A percentile compares a stretch with the other conserved stretches of the same genome.
Evolutionary conservation across 2,113 vertebrate species (phyloP).

Genomic region (Sciurus niger): DNA sequence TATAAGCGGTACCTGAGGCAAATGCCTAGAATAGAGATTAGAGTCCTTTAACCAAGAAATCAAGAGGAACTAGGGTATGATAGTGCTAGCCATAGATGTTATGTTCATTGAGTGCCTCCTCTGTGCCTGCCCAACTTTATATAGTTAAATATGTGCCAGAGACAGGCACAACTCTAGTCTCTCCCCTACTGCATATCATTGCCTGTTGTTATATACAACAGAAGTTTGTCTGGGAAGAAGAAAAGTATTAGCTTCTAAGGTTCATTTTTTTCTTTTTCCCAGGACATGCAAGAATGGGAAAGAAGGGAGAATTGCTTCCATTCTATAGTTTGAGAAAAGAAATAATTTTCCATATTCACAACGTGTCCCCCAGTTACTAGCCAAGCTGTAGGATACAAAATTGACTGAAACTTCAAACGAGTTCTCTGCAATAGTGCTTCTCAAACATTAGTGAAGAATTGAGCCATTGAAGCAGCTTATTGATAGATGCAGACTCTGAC

Average conservation of each 20-base stretch:
- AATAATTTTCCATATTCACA: not conserved
- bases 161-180: not conserved
- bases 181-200: not conserved
- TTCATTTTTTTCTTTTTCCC: conserved; percentile 30
- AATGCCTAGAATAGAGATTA: not conserved
- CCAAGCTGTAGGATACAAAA: not conserved
- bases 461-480: not conserved
- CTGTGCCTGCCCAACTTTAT: not conserved
- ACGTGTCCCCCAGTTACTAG: not conserved
- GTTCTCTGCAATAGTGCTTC: not conserved
- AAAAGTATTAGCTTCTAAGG: conserved; percentile 23
- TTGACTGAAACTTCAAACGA: not conserved
- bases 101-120: not conserved
- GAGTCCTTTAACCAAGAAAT: not conserved
- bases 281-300: not conserved
- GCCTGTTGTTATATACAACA: not conserved
- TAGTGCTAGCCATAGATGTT: not conserved
- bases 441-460: not conserved
- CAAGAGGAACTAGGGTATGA: not conserved
- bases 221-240: not conserved
- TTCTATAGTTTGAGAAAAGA: conserved; percentile 20
- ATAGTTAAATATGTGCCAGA: not conserved
- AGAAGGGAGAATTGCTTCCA: not conserved
- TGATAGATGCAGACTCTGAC: not conserved
- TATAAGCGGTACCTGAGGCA: not conserved